Conservation (phyloP, 2,888 invertebrate genomes). For the Elysia crispata region DNA sequence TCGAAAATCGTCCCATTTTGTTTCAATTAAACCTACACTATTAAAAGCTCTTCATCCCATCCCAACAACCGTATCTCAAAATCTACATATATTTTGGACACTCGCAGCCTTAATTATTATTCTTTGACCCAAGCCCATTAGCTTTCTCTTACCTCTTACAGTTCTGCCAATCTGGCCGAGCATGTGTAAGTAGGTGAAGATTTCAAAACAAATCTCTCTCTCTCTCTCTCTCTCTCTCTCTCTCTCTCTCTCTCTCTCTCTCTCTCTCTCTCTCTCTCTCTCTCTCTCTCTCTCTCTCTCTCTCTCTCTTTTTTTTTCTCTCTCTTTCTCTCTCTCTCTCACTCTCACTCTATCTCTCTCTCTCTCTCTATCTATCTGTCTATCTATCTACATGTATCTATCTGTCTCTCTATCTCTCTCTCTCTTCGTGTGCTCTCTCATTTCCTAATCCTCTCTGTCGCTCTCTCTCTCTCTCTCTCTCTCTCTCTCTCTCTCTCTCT, state of each 20-base stretch:
- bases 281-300: background rate
- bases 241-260: background rate
- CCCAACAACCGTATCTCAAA: too few species aligned
- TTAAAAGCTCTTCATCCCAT: too few species aligned
- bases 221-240: slow-evolving; percentile 13
- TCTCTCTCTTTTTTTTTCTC: background rate
- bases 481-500: background rate
- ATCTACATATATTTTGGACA: too few species aligned
- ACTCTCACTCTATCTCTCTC: background rate
- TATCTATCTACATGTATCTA: background rate
- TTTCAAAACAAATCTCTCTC: background rate
- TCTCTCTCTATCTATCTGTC: background rate
- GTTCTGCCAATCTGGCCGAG: too few species aligned
- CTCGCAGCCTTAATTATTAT: too few species aligned
- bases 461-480: background rate
- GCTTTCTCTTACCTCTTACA: too few species aligned
- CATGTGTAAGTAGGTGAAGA: too few species aligned
- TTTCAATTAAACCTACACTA: too few species aligned
- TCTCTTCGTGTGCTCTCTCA: slow-evolving; percentile 17
- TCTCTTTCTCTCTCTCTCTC: slow-evolving; percentile 18
- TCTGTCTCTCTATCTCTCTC: background rate
- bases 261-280: slow-evolving; percentile 6
- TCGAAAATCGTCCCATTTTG: too few species aligned
- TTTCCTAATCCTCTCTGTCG: background rate
- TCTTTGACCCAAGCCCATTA: too few species aligned